Base-by-base conservation (phyloP, 2,888 invertebrate species). In the Drosophila yooni region DNA sequence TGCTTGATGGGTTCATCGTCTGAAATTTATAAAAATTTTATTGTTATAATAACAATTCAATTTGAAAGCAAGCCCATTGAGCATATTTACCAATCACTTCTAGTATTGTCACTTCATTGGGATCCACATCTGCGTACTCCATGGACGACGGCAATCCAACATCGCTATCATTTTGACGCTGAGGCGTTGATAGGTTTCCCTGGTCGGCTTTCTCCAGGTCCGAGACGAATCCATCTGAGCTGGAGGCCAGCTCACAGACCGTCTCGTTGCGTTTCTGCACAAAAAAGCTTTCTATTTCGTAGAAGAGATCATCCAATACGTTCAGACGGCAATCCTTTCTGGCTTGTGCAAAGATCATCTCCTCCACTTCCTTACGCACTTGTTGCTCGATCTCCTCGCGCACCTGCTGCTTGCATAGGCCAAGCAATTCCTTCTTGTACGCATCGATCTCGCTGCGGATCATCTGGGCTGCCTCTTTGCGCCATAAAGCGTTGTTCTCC, bases 311-410 rank as follows among this genome's bases (percentile, higher is more conserved):
- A 31, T 87, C 90, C 18, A 87, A 34, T 4, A 89, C 71, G 8
- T 38, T 67, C 0, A 87, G 34, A 1, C 77, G 82, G 18, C 74
- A 64, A 21, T 87, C 65, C 15, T 73, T 70, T 36, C 46, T 75
- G 0, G 82, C 73, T 40, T 90, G 68, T 0, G 56, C 29, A 2
- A 76, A 40, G 0, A 90, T n/a, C 0, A 65, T 5, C 2, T 33
- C 52, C 18, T 70, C 77, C 31, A 77, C 46, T 33, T 87, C 90
- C 1, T 29, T 52, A 7, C 90, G 85, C 3, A 90, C 61, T 33
- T 89, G 58, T 8, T 70, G 74, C 27, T 89, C 89, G 18, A 87
- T 82, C 29, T 87, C 90, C 11, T 76, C 65, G 1, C 89, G 90
- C 6, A 89, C 65, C 25, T 83, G 64, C 7, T 83, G 82, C 48